Evolutionary conservation across 2,888 invertebrate genomes (phyloP), one percentile per base, ranked within the genome.

Genomic region (Ornithoptera priamus): DNA sequence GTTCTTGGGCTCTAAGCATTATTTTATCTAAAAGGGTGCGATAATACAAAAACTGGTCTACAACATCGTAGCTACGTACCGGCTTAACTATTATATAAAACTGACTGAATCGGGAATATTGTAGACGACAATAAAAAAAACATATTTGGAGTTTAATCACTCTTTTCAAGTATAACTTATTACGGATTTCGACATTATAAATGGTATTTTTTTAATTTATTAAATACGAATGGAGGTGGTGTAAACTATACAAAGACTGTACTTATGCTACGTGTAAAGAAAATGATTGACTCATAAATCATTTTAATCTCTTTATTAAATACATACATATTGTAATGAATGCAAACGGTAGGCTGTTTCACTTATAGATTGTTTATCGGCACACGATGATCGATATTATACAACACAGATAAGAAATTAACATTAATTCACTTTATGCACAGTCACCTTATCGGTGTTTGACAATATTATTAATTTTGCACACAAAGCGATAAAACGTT

Each of bases 301-400:
- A 53, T n/a, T 18, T 53, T 53, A n/a, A 53, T 53, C n/a, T n/a
- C 5, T 53, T 53, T n/a, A 53, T n/a, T 53, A 10, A 63, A 53
- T 18, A 53, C 53, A 63, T 63, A 53, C 7, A 46, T 30, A 42
- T 46, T 22, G 20, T 42, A 57, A 60, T 64, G 59, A 61, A 67
- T 67, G 65, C 61, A 66, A 62, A 66, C 62, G 53, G 62, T 70
- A 64, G 67, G 67, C 64, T 57, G 30, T 67, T 61, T 62, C 65
- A 65, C 64, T 71, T 61, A 71, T 62, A 71, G 68, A 71, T 71
- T 36, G 22, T 39, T 53, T 68, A 70, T 70, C 70, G 57, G 30
- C 67, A 65, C 67, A 62, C 68, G 62, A 65, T 71, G 61, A 71
- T 68, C 67, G 65, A 71, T 71, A 68, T 68, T 68, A 68, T 68